Percentiles rank a stretch among this genome's conserved stretches.
These are phyloP conservation scores for Coenonympha glycerion DNA, from an alignment of 2,888 invertebrate genomes.

Conservation along the genomic window DNA sequence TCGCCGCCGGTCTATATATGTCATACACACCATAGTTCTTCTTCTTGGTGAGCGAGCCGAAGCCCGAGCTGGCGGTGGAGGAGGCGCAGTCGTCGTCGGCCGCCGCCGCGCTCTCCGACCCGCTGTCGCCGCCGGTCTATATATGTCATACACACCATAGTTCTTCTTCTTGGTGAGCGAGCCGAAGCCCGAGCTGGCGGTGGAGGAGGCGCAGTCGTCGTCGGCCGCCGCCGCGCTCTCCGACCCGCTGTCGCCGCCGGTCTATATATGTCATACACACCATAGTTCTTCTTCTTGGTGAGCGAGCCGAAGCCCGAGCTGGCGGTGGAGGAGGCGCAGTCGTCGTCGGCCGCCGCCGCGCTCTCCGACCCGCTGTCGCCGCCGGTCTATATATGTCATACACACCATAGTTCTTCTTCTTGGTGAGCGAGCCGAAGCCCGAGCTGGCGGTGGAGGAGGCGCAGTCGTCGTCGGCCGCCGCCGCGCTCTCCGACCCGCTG, in stretches of 20 bases:
- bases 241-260: constrained; percentile 62
- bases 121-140: constrained; percentile 63
- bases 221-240: constrained; percentile 67
- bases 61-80: constrained; percentile 88
- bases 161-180: constrained; percentile 87
- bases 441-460: constrained; percentile 87
- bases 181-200: constrained; percentile 90
- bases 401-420: constrained; percentile 78
- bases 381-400: too few species aligned
- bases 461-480: constrained; percentile 75
- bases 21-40: constrained; percentile 76
- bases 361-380: constrained; percentile 66
- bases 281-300: constrained; percentile 83
- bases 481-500: constrained; percentile 64
- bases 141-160: constrained; percentile 63
- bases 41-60: constrained; percentile 88
- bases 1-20: constrained; percentile 61
- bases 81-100: constrained; percentile 79
- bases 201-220: constrained; percentile 81
- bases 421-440: constrained; percentile 90
- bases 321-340: constrained; percentile 83
- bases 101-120: constrained; percentile 60
- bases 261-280: too few species aligned
- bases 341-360: constrained; percentile 71
- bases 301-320: constrained; percentile 92